Conservation (phyloP, 2,888 invertebrate species). For the Drosophila nr. fundita region DNA sequence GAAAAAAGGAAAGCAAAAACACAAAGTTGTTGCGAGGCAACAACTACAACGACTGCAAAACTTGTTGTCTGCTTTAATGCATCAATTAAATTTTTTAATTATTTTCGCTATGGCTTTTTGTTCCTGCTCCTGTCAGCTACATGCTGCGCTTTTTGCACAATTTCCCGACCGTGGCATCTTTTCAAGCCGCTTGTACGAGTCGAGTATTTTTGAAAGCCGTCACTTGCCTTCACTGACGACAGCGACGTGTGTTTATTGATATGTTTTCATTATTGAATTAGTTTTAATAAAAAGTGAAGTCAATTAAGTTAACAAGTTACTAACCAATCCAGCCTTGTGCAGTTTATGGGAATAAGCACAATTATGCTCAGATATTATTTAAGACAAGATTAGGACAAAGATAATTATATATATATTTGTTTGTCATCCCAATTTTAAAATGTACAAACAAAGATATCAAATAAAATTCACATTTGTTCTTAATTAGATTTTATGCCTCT, state of each 20-base stretch:
- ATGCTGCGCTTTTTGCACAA: slow-evolving; percentile 68
- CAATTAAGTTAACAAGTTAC: slow-evolving; percentile 70
- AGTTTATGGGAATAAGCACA: slow-evolving; percentile 50
- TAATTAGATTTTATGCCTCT: slow-evolving; percentile 36
- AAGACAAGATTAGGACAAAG: slow-evolving; percentile 15
- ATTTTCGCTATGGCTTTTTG: slow-evolving; percentile 68
- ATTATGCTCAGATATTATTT: slow-evolving; percentile 34
- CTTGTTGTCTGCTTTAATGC: slow-evolving; percentile 76
- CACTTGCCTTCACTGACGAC: slow-evolving; percentile 53
- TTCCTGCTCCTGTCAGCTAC: slow-evolving; percentile 69
- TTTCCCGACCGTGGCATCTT: slow-evolving; percentile 42
- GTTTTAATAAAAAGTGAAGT: slow-evolving; percentile 66
- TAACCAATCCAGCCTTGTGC: slow-evolving; percentile 6
- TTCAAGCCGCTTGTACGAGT: slow-evolving; percentile 40
- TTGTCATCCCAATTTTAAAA: slow-evolving; percentile 5
- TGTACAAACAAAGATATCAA: slow-evolving; percentile 7
- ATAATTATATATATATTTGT: not conserved
- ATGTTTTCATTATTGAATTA: slow-evolving; percentile 81
- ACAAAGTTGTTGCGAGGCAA: slow-evolving; percentile 33
- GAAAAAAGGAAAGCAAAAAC: slow-evolving; percentile 33
- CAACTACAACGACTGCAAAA: slow-evolving; percentile 44
- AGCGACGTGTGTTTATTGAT: slow-evolving; percentile 74
- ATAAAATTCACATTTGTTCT: slow-evolving; percentile 15
- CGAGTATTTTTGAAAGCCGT: slow-evolving; percentile 71
- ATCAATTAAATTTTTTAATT: slow-evolving; percentile 80